Evolutionary conservation across 2,797 vertebrate species (phyloP).

Genomic region (Coilia nasus): DNA sequence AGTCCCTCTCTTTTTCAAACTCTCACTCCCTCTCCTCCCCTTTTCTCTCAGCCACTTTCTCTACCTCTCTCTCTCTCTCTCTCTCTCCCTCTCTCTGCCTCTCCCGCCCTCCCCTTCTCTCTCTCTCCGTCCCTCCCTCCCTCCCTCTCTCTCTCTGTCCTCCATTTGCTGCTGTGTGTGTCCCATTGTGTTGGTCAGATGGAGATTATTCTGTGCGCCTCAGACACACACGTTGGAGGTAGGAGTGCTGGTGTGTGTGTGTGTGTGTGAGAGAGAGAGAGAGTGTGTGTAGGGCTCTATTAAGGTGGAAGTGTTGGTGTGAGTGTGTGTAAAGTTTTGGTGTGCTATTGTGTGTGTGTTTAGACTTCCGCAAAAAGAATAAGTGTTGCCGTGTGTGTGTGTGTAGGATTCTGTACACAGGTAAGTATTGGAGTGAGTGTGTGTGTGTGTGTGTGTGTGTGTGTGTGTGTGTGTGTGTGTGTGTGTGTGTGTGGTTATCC

Average conservation of each 20-base stretch:
- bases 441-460: no score
- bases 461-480: no score
- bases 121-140: not conserved
- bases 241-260: not conserved
- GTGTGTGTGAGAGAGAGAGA: not conserved
- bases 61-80: not conserved
- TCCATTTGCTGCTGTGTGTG: not conserved
- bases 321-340: not conserved
- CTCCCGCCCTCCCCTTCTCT: not conserved
- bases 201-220: not conserved
- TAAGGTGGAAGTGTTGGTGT: not conserved
- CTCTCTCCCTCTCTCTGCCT: not conserved
- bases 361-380: no score
- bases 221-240: not conserved
- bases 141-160: not conserved
- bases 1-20: slow-evolving; percentile 1
- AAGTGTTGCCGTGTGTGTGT: no score
- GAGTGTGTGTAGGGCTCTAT: not conserved
- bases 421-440: no score
- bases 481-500: no score
- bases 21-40: not conserved
- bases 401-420: no score
- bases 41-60: not conserved
- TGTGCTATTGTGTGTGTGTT: not conserved
- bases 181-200: slow-evolving; percentile 2